Percentiles rank a stretch among this genome's conserved stretches.
Evolutionary conservation across 2,797 vertebrate species (phyloP).

Genomic region (Gymnopithys bicolor): DNA sequence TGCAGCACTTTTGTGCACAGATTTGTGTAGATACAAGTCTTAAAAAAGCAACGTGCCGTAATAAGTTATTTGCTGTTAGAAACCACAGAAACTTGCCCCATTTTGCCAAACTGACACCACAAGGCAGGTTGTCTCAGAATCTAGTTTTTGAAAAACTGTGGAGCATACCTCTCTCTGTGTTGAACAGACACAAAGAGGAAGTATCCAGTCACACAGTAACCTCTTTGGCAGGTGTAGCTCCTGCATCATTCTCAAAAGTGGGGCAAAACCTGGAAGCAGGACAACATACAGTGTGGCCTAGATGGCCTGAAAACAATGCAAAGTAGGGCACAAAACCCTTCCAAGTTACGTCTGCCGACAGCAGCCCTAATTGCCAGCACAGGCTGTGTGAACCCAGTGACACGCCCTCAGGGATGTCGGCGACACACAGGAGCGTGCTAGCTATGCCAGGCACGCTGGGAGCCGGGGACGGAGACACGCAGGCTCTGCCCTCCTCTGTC

Average conservation of each 20-base stretch:
- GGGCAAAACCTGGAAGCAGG: neutral
- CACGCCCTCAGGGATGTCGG: neutral
- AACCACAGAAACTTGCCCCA: neutral
- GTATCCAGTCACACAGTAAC: neutral
- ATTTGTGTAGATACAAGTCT: neutral
- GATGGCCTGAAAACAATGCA: neutral
- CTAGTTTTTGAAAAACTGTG: neutral
- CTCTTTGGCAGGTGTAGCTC: neutral
- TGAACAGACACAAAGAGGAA: neutral
- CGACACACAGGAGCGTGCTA: neutral
- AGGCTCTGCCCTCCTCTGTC: neutral
- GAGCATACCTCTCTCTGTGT: neutral
- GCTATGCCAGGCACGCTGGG: neutral
- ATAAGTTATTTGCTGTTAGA: neutral
- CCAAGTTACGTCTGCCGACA: neutral
- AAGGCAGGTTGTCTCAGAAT: neutral
- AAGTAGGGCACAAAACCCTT: neutral
- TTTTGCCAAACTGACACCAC: neutral
- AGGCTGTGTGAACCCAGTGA: rapidly evolving
- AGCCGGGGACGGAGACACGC: neutral
- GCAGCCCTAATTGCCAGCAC: neutral
- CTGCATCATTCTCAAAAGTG: neutral
- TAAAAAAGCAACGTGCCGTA: neutral
- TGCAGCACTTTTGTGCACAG: neutral
- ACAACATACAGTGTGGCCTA: neutral